Base-by-base conservation (phyloP, 2,113 vertebrate species). In the Emberiza fucata region DNA sequence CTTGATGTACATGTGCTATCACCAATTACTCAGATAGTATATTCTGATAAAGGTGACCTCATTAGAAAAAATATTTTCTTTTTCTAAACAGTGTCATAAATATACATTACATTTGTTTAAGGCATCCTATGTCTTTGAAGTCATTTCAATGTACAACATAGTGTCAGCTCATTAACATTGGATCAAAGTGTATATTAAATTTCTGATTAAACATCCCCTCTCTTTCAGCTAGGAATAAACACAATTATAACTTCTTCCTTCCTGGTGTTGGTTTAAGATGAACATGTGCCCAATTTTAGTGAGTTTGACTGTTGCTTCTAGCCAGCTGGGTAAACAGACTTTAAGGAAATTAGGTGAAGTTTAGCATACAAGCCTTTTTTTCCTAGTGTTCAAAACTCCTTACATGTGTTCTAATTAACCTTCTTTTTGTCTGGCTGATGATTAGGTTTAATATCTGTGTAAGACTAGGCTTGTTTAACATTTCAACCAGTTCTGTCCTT, bases 211-310 rank as follows among this genome's bases (percentile, higher is more conserved):
- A 96, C 87, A 93, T 88, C 69, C 81, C 53, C 14, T 75, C 82
- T 96, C 94, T 79, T 96, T 92, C 82, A 95, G 86, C 90, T 90
- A 72, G 79, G 66, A 94, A 95, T 96, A 97, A 97, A 97, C 91
- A 94, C 72, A 96, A 86, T 95, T 96, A 96, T 69, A 95, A 84
- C 66, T 90, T 94, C 91, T 97, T 97, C 95, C 95, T 97, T 96
- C 88, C 95, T 87, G 31, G 37, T 91, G 65, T 94, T 87, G 86
- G 86, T 96, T 95, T 94, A 93, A 91, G 87, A 92, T 86, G 90
- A 95, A 79, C 92, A 72, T 79, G 64, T 92, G 87, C 86, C 72
- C 69, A 75, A 3, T 91, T 95, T 81, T 81, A 88, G 76, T 71
- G 88, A 93, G 69, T 96, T 96, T 5, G 39, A 42, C 82, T 92